Percentiles rank a stretch among this genome's conserved stretches.
These are phyloP conservation scores for Frankliniella intonsa DNA, from an alignment of 2,888 invertebrate species.

Conservation along the genomic window DNA sequence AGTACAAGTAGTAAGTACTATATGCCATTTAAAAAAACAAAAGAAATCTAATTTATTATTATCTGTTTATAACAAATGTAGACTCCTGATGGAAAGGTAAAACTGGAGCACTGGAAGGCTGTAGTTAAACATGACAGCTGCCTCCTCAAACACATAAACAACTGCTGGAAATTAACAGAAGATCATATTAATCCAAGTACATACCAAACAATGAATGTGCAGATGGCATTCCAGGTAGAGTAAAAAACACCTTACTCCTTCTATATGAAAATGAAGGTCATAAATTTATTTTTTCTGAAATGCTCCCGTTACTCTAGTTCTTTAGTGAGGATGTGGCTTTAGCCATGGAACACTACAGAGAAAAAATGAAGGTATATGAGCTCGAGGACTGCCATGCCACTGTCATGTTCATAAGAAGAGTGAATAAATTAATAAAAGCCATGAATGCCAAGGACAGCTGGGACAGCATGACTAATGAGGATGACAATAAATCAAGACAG, in stretches of 20 bases:
- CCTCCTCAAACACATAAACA: background rate
- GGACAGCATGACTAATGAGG: background rate
- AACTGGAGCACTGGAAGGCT: constrained; percentile 27
- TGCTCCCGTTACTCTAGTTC: background rate
- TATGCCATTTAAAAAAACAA: no score
- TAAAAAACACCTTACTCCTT: no score
- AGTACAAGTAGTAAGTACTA: background rate
- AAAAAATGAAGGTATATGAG: background rate
- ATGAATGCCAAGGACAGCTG: background rate
- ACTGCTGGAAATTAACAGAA: background rate
- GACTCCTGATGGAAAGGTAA: constrained; percentile 31
- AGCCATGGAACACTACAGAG: background rate
- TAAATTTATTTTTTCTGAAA: no score
- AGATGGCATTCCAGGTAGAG: background rate
- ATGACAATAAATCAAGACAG: background rate
- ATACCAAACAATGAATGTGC: background rate
- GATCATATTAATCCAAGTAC: background rate
- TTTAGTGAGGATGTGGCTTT: background rate
- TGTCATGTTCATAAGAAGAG: background rate
- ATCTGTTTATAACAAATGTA: no score
- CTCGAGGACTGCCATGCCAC: background rate
- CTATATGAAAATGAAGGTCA: no score
- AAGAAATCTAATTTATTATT: no score
- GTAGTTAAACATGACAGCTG: background rate
- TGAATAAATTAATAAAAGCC: background rate